These are phyloP conservation scores for Calidris pugnax DNA, from an alignment of 2,113 vertebrate species.

Conservation along the genomic window DNA sequence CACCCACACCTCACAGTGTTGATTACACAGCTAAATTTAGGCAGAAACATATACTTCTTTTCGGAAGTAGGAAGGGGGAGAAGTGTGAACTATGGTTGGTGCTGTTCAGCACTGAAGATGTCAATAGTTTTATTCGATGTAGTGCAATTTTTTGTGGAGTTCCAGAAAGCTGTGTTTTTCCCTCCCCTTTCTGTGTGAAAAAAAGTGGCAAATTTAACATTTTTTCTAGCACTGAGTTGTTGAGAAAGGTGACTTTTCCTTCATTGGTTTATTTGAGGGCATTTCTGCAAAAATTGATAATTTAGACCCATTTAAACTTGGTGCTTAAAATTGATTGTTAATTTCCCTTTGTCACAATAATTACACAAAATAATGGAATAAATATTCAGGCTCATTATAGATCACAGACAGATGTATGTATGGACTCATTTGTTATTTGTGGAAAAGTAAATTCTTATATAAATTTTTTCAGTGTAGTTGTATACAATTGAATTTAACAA, in stretches of 20 bases:
- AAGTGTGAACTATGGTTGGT: background rate
- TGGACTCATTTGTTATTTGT: background rate
- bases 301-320: background rate
- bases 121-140: background rate
- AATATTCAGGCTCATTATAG: background rate
- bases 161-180: background rate
- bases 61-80: too few relatives aligned
- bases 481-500: background rate
- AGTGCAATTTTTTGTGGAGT: background rate
- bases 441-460: background rate
- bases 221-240: background rate
- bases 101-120: background rate
- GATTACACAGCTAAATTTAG: background rate
- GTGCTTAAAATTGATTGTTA: background rate
- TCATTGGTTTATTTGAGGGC: background rate
- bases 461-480: background rate
- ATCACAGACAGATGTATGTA: background rate
- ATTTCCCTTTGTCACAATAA: background rate
- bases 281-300: background rate
- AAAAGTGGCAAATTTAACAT: background rate
- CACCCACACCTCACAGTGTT: background rate
- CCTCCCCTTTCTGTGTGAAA: background rate
- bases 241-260: background rate
- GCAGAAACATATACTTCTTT: background rate
- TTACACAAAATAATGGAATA: background rate